Conservation (phyloP, 2,888 invertebrate genomes). For the Conops quadrifasciatus region DNA sequence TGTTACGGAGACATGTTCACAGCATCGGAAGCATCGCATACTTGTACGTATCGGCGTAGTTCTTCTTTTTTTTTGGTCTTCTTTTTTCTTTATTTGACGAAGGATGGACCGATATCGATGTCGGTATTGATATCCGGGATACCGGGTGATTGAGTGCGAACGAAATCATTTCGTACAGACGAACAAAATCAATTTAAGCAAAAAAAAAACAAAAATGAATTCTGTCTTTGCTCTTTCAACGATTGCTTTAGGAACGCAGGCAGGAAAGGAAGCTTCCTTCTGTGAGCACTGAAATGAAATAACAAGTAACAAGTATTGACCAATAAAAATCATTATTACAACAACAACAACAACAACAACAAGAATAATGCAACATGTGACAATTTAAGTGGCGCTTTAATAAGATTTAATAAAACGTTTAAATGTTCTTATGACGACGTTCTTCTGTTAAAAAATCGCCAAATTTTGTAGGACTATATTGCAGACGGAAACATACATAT, state of each 20-base stretch:
- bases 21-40: constrained; percentile 57
- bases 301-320: not conserved
- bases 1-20: constrained; percentile 57
- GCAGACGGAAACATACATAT: too few relatives aligned
- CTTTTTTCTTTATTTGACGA: constrained; percentile 32
- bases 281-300: not conserved
- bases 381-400: not conserved
- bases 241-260: too few relatives aligned
- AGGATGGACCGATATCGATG: constrained; percentile 35
- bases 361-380: not conserved
- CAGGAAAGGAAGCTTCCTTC: not conserved
- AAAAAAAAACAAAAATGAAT: too few relatives aligned
- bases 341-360: not conserved
- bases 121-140: constrained; percentile 24
- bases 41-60: constrained; percentile 47
- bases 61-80: constrained; percentile 37
- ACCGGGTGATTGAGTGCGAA: constrained; percentile 52
- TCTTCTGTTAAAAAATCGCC: not conserved
- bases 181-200: not conserved
- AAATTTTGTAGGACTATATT: too few relatives aligned
- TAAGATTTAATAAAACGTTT: not conserved
- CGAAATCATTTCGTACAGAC: not conserved
- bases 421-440: not conserved
- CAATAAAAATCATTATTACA: too few relatives aligned
- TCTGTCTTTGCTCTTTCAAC: too few relatives aligned